Evolutionary conservation across 2,113 vertebrate species (phyloP).

Genomic region (Tetrax tetrax): DNA sequence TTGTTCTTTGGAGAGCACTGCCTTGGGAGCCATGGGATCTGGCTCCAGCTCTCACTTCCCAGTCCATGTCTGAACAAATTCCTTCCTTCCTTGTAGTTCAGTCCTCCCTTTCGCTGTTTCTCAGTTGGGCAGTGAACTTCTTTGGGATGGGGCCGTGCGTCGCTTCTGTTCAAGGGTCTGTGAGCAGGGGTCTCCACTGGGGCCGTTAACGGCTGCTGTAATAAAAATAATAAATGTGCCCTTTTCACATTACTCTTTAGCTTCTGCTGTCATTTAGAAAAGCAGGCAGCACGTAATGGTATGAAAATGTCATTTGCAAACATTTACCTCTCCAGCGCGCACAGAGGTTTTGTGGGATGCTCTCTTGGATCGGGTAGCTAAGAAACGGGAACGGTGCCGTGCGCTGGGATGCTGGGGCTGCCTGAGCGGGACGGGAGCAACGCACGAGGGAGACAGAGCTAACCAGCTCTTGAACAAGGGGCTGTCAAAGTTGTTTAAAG

Average conservation of each 20-base stretch:
- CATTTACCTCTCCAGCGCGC: neutral
- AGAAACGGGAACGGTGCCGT: neutral
- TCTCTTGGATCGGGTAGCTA: neutral
- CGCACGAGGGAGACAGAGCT: neutral
- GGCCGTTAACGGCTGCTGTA: neutral
- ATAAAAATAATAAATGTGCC: neutral
- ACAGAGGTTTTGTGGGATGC: neutral
- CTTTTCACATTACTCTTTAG: neutral
- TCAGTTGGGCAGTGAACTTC: no score
- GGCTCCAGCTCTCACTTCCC: neutral
- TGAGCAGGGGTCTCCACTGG: neutral
- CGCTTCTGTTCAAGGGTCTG: neutral
- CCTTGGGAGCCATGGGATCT: neutral
- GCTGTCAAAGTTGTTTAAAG: neutral
- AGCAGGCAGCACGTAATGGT: neutral
- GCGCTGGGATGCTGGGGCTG: neutral
- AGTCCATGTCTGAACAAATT: rapidly evolving
- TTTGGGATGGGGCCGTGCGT: neutral
- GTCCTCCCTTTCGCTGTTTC: neutral
- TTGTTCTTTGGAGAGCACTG: neutral
- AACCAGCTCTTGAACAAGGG: neutral
- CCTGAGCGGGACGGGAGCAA: neutral
- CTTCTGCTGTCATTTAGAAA: neutral
- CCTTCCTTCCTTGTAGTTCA: neutral
- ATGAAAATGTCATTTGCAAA: neutral